Base-by-base conservation (phyloP, 2,113 vertebrate species). In the Microcebus jonahi region DNA sequence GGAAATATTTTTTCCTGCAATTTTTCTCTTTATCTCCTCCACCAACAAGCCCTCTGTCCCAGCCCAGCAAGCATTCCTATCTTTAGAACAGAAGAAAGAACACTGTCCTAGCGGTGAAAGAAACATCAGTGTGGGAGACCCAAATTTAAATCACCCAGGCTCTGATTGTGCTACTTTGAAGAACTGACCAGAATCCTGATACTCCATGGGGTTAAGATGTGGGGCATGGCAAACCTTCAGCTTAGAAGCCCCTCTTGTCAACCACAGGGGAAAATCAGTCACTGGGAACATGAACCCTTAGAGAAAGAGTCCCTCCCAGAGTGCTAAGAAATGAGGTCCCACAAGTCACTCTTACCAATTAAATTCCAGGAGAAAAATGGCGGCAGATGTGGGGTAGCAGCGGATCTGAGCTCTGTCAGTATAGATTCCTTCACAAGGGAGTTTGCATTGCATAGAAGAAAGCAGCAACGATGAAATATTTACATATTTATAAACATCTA, bases 401-500 rank as follows among this genome's bases (percentile, higher is more conserved):
- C 25, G 8, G 88, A 91, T 94, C 45, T 83, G 94, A 84, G 48
- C 48, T 91, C 93, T 81, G 59, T 94, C 86, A 76, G 53, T 77
- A 68, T 79, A 91, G 73, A 96, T 27, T 55, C 57, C 86, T 93
- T 88, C 85, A 45, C 29, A 55, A 71, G 93, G 91, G 93, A 97
- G 70, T 57, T 65, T n/a, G 71, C 42, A 11, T 27, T 81, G 87
- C 81, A 63, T 1, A 45, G 68, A 85, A 27, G 63, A 93, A 94
- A 36, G 25, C 91, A 88, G 89, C 61, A 76, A 57, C 27, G 42
- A 81, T 93, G 65, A 85, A 93, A 88, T 92, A 92, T 90, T 95
- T 88, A 90, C 92, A 75, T 88, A 96, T 90, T 94, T 68, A 92
- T 92, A 96, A 93, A 84, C 68, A 95, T 14, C 93, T 61, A 96